These are phyloP conservation scores for Melinaea marsaeus DNA, from an alignment of 2,888 invertebrate genomes.

Conservation along the genomic window DNA sequence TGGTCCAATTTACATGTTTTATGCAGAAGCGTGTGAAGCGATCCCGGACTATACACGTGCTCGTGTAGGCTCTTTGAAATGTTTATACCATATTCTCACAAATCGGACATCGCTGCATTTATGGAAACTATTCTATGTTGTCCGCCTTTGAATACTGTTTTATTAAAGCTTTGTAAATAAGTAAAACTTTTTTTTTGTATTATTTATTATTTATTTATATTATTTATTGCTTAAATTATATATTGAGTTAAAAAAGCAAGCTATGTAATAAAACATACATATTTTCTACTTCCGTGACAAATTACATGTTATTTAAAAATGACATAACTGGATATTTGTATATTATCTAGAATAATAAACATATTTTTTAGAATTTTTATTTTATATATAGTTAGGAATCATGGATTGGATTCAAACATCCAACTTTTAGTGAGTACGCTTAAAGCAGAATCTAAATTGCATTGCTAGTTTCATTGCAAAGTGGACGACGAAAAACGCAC, in stretches of 20 bases:
- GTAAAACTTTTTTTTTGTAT: constrained; percentile 3
- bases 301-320: neutral
- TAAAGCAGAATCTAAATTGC: constrained; percentile 47
- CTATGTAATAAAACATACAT: too few relatives aligned
- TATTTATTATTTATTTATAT: too few relatives aligned
- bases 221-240: too few relatives aligned
- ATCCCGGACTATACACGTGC: constrained; percentile 53
- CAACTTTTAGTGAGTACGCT: too few relatives aligned
- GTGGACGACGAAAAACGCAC: constrained; percentile 64
- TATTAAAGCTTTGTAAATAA: constrained; percentile 26
- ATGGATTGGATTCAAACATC: constrained; percentile 19
- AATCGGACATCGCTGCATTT: constrained; percentile 66
- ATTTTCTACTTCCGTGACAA: neutral
- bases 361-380: neutral
- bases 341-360: neutral
- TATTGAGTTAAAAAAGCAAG: too few relatives aligned
- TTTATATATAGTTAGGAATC: constrained; percentile 20
- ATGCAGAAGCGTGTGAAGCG: constrained; percentile 68
- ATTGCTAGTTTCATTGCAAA: constrained; percentile 74
- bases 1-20: constrained; percentile 77
- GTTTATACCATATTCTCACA: constrained; percentile 72
- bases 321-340: neutral
- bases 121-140: constrained; percentile 51
- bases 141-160: constrained; percentile 39
- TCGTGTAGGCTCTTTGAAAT: constrained; percentile 64